Base-by-base conservation (phyloP, 2,888 invertebrate species). In the Terebella lapidaria region DNA sequence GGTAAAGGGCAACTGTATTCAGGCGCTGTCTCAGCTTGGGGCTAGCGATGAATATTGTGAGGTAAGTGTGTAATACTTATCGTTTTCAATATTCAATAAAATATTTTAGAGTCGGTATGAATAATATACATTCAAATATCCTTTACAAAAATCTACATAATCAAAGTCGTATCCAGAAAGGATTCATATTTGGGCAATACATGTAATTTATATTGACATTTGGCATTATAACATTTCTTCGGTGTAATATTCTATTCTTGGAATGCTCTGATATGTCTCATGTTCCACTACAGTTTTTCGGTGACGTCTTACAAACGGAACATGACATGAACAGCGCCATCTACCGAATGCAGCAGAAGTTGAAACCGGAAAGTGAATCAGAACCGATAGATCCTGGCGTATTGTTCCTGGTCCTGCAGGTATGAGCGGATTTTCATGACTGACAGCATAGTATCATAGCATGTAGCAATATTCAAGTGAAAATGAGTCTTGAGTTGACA, bases 231-330 rank as follows among this genome's bases (percentile, higher is more conserved):
- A n/a, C n/a, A n/a, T n/a, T n/a, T n/a, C n/a, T n/a, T n/a, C n/a
- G n/a, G n/a, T n/a, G n/a, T n/a, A n/a, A n/a, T n/a, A n/a, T n/a
- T n/a, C n/a, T n/a, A n/a, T n/a, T n/a, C n/a, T n/a, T n/a, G n/a
- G n/a, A n/a, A n/a, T n/a, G n/a, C n/a, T n/a, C n/a, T n/a, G n/a
- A n/a, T n/a, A n/a, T n/a, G n/a, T 35, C 10, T 35, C 42, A 35
- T 35, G 42, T 35, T 10, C 24, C 24, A n/a, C 22, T 49, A n/a
- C 49, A 49, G 49, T 49, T 49, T 49, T 49, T 49, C 49, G 49
- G 18, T 5, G 49, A 49, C 5, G 49, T 49, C 24, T 24, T 49
- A 10, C 49, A 49, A 22, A 49, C 18, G 10, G 49, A 49, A 49
- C 49, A 49, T 49, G 49, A 49, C 22, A 49, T 49, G 49, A 49